These are phyloP conservation scores for Carterocephalus palaemon DNA, from an alignment of 2,888 invertebrate species.

Conservation along the genomic window DNA sequence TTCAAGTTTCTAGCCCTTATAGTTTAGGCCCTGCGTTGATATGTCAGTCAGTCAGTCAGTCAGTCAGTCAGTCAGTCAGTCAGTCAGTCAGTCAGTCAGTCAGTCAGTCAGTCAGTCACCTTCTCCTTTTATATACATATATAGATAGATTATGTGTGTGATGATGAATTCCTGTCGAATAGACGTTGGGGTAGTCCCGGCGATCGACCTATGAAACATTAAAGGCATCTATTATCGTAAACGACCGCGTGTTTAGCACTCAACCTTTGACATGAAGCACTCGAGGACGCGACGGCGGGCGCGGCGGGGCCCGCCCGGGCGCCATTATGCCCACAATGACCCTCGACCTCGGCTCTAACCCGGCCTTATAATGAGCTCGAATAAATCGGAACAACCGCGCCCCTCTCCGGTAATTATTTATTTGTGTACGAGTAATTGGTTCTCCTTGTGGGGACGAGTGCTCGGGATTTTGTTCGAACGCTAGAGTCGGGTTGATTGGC, in stretches of 20 bases:
- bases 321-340: slow-evolving; percentile 30
- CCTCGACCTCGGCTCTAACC: slow-evolving; percentile 31
- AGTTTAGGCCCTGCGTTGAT: no score
- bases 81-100: no score
- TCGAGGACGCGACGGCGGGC: slow-evolving; percentile 17
- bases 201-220: neutral
- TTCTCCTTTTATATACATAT: no score
- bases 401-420: slow-evolving; percentile 29
- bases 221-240: neutral
- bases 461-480: slow-evolving; percentile 13
- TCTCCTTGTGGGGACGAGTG: slow-evolving; percentile 10
- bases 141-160: no score
- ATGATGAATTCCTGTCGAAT: no score
- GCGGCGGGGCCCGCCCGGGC: slow-evolving; percentile 31
- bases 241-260: slow-evolving; percentile 4
- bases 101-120: no score
- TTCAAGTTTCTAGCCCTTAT: no score
- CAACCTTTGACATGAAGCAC: slow-evolving; percentile 7
- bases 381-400: slow-evolving; percentile 32
- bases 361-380: slow-evolving; percentile 34
- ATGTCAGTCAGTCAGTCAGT: no score
- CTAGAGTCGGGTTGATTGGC: slow-evolving; percentile 6
- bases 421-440: slow-evolving; percentile 19
- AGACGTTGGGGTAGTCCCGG: no score
- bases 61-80: no score